A percentile compares a stretch with the other conserved stretches of the same genome.
phyloP scores from a whole-genome alignment of 53 echinoderm and acorn worm species.

The Henricia sp. region DNA sequence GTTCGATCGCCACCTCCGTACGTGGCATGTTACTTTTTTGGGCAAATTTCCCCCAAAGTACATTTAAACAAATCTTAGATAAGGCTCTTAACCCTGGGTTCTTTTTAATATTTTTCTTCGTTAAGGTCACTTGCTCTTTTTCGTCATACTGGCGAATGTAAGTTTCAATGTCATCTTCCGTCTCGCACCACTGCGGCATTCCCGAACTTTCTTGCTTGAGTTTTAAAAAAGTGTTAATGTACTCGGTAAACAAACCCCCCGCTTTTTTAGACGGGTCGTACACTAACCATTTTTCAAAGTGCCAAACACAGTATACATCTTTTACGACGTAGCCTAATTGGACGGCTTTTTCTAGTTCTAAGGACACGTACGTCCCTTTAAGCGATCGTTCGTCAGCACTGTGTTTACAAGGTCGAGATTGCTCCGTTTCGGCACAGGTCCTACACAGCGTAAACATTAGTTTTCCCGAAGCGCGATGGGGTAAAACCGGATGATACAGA shows the following conservation, averaged over 20 bases:
- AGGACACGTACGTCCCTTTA: slow-evolving; percentile 61
- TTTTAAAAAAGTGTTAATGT: too few species aligned
- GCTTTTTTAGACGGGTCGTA: slow-evolving; percentile 34
- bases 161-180: neutral
- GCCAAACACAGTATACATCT: slow-evolving; percentile 60
- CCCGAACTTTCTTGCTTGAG: too few species aligned
- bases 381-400: slow-evolving; percentile 40
- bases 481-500: slow-evolving; percentile 59
- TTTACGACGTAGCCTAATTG: slow-evolving; percentile 49
- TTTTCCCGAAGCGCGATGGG: slow-evolving; percentile 51
- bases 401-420: slow-evolving; percentile 36
- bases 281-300: slow-evolving; percentile 49
- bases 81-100: slow-evolving; percentile 70
- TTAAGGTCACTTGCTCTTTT: too few species aligned
- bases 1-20: neutral
- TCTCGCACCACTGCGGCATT: too few species aligned
- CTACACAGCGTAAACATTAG: slow-evolving; percentile 72
- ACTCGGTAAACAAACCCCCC: slow-evolving; percentile 42
- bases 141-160: slow-evolving; percentile 59
- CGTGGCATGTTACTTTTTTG: neutral
- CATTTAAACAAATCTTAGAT: slow-evolving; percentile 48
- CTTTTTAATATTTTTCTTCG: slow-evolving; percentile 53
- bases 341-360: slow-evolving; percentile 63
- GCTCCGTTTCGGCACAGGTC: slow-evolving; percentile 51
- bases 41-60: slow-evolving; percentile 49